phyloP scores from a whole-genome alignment of 2,113 vertebrate genomes.

The Chelonoidis abingdonii region DNA sequence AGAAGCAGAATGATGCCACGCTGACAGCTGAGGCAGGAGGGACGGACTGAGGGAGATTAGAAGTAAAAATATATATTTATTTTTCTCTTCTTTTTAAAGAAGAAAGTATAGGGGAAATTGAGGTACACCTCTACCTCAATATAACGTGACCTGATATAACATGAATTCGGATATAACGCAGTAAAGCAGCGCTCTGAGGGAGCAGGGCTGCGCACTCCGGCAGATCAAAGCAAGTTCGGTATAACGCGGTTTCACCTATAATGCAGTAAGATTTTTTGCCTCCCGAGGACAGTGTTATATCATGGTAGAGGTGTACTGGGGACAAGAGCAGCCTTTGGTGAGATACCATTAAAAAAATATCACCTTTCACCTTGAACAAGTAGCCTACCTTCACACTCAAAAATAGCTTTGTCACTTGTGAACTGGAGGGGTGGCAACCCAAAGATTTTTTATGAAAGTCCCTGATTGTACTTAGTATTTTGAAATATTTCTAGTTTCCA shows the following conservation, averaged over 20 bases:
- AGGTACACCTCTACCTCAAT: neutral
- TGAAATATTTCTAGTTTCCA: slow-evolving; percentile 29
- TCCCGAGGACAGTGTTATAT: too few relatives aligned
- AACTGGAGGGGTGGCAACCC: slow-evolving; percentile 27
- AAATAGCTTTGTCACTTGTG: slow-evolving; percentile 32
- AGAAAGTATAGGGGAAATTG: slow-evolving; percentile 35
- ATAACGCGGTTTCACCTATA: too few relatives aligned
- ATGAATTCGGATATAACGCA: too few relatives aligned
- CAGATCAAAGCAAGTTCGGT: too few relatives aligned
- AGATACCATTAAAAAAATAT: slow-evolving; percentile 44
- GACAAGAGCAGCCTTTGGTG: slow-evolving; percentile 46
- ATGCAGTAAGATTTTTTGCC: too few relatives aligned
- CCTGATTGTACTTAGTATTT: slow-evolving; percentile 5
- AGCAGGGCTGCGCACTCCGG: too few relatives aligned
- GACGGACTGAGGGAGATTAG: slow-evolving; percentile 59
- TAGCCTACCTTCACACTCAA: slow-evolving; percentile 45
- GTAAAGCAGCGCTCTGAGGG: too few relatives aligned
- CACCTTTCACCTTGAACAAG: slow-evolving; percentile 44
- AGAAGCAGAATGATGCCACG: slow-evolving; percentile 44
- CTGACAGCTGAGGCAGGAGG: slow-evolving; percentile 53
- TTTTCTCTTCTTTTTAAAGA: neutral
- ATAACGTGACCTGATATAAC: too few relatives aligned
- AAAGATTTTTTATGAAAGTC: neutral
- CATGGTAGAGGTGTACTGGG: neutral
- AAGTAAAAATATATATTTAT: slow-evolving; percentile 32